Percentiles rank a stretch among this genome's conserved stretches.
Conservation (phyloP, 2,113 vertebrate species). For the Tachysurus fulvidraco region DNA sequence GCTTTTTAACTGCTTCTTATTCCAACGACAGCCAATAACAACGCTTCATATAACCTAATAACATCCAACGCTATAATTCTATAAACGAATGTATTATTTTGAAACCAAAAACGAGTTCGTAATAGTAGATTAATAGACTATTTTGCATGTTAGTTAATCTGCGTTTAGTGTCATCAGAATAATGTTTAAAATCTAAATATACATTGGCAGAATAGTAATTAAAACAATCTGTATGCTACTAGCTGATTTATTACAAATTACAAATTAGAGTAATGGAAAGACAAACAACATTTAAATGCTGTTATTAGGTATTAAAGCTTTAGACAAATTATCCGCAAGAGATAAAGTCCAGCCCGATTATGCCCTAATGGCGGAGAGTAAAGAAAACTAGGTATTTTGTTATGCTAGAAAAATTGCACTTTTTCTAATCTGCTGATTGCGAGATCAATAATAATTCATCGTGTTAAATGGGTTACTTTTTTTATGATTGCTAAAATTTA, state of each 20-base stretch:
- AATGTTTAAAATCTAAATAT: background rate
- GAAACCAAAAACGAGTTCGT: background rate
- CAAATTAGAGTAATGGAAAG: background rate
- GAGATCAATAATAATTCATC: background rate
- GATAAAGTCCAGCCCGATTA: background rate
- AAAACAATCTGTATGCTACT: background rate
- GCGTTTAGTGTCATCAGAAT: background rate
- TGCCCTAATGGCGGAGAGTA: background rate
- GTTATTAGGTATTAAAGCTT: background rate
- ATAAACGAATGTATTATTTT: constrained; percentile 15
- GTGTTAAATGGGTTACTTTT: background rate
- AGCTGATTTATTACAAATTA: background rate
- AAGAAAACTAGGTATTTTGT: background rate
- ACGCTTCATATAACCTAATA: background rate
- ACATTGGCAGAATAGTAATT: background rate
- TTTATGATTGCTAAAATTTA: background rate
- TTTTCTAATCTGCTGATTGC: background rate
- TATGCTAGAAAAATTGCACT: background rate
- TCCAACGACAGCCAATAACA: background rate
- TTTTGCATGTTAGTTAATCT: background rate
- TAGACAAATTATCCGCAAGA: background rate
- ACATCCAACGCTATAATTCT: background rate
- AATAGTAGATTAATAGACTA: background rate
- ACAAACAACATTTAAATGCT: background rate
- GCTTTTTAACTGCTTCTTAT: constrained; percentile 7